phyloP scores from a whole-genome alignment of 2,888 invertebrate genomes.

The Chouioia cunea region DNA sequence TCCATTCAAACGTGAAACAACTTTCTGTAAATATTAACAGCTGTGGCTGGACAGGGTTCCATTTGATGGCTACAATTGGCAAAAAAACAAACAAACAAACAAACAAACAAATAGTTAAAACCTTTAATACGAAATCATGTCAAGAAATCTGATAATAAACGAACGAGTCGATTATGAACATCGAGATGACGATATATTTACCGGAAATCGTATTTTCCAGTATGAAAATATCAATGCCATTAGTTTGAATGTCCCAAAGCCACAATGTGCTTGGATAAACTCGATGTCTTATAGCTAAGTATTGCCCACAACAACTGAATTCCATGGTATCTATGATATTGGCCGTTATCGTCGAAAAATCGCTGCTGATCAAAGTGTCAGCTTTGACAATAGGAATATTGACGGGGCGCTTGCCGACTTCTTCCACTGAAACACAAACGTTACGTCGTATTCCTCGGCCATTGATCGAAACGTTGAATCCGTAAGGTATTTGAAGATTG shows the following conservation, averaged over 20 bases:
- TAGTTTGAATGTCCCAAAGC: slow-evolving; percentile 62
- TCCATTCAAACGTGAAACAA: slow-evolving; percentile 60
- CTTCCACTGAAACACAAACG: slow-evolving; percentile 57
- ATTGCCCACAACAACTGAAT: slow-evolving; percentile 62
- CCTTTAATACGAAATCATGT: too few relatives aligned
- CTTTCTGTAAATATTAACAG: slow-evolving; percentile 60
- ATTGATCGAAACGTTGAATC: too few relatives aligned
- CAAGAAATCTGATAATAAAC: neutral
- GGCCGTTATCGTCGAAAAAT: slow-evolving; percentile 42
- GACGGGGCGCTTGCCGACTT: slow-evolving; percentile 60
- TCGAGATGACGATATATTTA: slow-evolving; percentile 38
- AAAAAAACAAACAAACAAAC: slow-evolving; percentile 5
- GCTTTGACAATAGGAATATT: slow-evolving; percentile 59
- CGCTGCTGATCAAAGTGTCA: slow-evolving; percentile 49
- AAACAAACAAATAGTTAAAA: too few relatives aligned
- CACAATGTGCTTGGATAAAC: slow-evolving; percentile 63
- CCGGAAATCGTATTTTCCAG: slow-evolving; percentile 60
- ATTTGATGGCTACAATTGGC: slow-evolving; percentile 57
- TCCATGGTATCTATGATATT: slow-evolving; percentile 60
- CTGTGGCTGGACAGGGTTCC: slow-evolving; percentile 56
- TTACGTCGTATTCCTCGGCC: too few relatives aligned
- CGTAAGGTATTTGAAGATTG: too few relatives aligned
- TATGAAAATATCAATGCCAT: slow-evolving; percentile 61
- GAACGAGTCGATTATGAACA: neutral
- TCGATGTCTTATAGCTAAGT: slow-evolving; percentile 61